A percentile compares a stretch with the other conserved stretches of the same genome.
Conservation (phyloP, 2,113 vertebrate genomes). For the Dryoscopus gambensis region DNA sequence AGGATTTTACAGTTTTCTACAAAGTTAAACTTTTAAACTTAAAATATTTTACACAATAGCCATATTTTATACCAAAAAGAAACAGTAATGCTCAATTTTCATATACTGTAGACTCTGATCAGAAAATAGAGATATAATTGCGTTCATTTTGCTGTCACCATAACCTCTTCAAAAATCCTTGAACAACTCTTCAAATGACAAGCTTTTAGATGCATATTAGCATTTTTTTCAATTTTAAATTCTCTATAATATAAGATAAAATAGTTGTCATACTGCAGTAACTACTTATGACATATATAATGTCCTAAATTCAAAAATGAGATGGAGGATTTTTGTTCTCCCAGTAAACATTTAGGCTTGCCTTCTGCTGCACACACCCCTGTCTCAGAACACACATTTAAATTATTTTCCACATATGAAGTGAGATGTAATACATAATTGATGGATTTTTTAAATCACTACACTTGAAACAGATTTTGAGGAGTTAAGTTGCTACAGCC, state of each 20-base stretch:
- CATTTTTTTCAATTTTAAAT: constrained; percentile 82
- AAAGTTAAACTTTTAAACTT: constrained; percentile 68
- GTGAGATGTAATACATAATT: constrained; percentile 56
- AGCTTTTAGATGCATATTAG: constrained; percentile 85
- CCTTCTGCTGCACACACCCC: constrained; percentile 42
- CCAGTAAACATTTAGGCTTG: constrained; percentile 69
- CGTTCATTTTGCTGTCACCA: constrained; percentile 84
- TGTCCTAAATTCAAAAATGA: constrained; percentile 80
- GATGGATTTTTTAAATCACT: constrained; percentile 51
- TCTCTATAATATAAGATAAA: constrained; percentile 75
- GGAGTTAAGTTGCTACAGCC: constrained; percentile 6
- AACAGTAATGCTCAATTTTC: constrained; percentile 70
- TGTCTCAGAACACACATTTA: constrained; percentile 47
- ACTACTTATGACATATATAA: constrained; percentile 77
- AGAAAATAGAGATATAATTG: constrained; percentile 84
- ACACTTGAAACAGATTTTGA: constrained; percentile 28
- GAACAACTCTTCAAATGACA: constrained; percentile 83
- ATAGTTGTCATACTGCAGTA: constrained; percentile 75
- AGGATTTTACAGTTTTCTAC: constrained; percentile 18
- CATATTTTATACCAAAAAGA: constrained; percentile 68
- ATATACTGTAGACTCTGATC: constrained; percentile 72
- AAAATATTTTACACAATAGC: constrained; percentile 65
- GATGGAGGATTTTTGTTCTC: constrained; percentile 65
- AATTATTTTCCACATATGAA: constrained; percentile 52
- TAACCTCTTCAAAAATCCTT: constrained; percentile 81